phyloP scores from a whole-genome alignment of 2,113 vertebrate species.

The Xenotilapia longispinis region DNA sequence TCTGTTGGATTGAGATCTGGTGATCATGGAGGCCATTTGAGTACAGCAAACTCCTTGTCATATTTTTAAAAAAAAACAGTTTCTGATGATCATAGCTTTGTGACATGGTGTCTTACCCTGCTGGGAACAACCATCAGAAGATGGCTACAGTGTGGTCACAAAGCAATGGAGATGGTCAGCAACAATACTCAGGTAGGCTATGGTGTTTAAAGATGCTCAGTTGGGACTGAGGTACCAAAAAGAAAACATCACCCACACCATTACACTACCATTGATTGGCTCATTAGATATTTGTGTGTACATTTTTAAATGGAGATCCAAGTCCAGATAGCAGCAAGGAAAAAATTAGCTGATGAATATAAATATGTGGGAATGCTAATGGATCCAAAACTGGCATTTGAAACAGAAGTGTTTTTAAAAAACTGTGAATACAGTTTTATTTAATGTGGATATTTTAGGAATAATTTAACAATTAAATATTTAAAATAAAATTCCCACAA shows the following conservation, averaged over 20 bases:
- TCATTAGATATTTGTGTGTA: not conserved
- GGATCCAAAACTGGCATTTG: not conserved
- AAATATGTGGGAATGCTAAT: not conserved
- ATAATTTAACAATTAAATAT: not conserved
- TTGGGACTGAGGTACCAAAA: not conserved
- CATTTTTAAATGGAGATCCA: not conserved
- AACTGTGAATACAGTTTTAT: not conserved
- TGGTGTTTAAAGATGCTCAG: not conserved
- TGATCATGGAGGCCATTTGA: not conserved
- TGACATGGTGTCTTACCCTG: not conserved
- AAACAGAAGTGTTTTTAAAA: not conserved
- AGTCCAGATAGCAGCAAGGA: not conserved
- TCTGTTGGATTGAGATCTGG: not conserved
- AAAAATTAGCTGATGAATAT: not conserved
- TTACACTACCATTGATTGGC: not conserved
- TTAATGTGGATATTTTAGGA: not conserved
- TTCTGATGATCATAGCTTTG: not conserved
- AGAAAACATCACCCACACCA: not conserved
- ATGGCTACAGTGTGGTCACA: not conserved
- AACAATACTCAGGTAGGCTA: not conserved
- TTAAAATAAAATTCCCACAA: not conserved
- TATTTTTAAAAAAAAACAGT: accelerated
- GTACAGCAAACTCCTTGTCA: not conserved
- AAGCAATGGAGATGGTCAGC: not conserved
- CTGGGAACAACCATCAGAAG: not conserved